Evolutionary conservation across 2,888 invertebrate genomes (phyloP).

Genomic region (Drosophila peninsularis): DNA sequence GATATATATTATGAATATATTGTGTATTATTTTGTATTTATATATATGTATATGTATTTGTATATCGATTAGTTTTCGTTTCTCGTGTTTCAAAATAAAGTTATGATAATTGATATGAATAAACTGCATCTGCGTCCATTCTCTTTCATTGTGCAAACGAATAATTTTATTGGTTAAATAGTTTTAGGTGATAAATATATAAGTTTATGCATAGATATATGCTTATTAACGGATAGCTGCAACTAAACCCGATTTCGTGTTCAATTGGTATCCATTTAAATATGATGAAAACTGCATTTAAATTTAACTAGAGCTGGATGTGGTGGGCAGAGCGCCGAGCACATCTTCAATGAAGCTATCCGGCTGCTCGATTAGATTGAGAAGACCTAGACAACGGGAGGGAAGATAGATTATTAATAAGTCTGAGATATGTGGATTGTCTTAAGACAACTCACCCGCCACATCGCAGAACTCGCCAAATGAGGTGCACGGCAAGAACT

Average conservation of each 20-base stretch:
- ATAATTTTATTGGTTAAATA: constrained; percentile 80
- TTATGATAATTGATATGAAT: constrained; percentile 31
- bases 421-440: neutral
- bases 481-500: constrained; percentile 94
- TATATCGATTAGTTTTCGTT: constrained; percentile 29
- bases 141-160: constrained; percentile 72
- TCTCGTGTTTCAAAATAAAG: constrained; percentile 52
- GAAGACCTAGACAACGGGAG: constrained; percentile 69
- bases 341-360: constrained; percentile 82
- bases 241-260: constrained; percentile 19
- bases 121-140: neutral
- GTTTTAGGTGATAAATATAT: constrained; percentile 68
- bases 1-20: constrained; percentile 14
- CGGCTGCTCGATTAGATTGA: constrained; percentile 83
- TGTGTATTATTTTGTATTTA: constrained; percentile 46
- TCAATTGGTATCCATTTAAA: constrained; percentile 27
- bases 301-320: constrained; percentile 72
- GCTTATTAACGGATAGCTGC: constrained; percentile 24
- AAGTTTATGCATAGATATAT: constrained; percentile 43
- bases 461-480: constrained; percentile 97
- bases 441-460: constrained; percentile 86
- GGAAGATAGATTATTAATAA: neutral
- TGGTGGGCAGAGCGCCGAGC: constrained; percentile 80
- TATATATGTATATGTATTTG: constrained; percentile 28
- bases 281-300: constrained; percentile 25